These are phyloP conservation scores for Macrobrachium rosenbergii DNA, from an alignment of 1,140 invertebrate species.

Conservation along the genomic window DNA sequence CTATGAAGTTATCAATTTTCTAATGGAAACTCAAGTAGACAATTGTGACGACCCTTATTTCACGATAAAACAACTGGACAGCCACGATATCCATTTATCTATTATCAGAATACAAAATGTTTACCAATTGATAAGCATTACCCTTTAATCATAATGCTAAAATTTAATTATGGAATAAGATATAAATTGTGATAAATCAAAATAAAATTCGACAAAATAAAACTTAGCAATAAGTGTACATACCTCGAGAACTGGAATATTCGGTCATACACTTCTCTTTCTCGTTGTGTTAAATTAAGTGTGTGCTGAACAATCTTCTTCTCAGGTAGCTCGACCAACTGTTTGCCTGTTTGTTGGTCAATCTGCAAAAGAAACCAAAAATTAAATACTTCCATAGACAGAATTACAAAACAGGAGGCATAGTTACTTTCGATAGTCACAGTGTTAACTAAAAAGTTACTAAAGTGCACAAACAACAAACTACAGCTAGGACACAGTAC, in stretches of 20 bases:
- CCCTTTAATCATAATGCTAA: no score
- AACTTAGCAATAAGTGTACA: slow-evolving; percentile 51
- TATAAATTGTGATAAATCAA: not conserved
- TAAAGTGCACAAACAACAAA: no score
- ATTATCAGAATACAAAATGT: no score
- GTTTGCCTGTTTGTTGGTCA: slow-evolving; percentile 73
- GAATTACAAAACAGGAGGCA: not conserved
- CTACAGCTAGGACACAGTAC: no score
- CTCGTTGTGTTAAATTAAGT: slow-evolving; percentile 77
- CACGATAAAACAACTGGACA: no score
- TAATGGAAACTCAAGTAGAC: no score
- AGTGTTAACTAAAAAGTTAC: not conserved
- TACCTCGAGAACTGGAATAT: slow-evolving; percentile 70
- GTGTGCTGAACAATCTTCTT: slow-evolving; percentile 74
- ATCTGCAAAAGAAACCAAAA: slow-evolving; percentile 72
- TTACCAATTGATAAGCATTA: no score
- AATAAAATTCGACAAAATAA: not conserved
- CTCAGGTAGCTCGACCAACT: slow-evolving; percentile 77
- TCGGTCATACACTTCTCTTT: slow-evolving; percentile 80
- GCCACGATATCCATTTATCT: no score
- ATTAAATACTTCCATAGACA: not conserved
- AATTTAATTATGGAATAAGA: not conserved
- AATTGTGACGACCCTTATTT: no score
- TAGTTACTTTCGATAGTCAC: not conserved
- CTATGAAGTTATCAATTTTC: no score